A percentile compares a stretch with the other conserved stretches of the same genome.
Conservation (phyloP, 2,113 vertebrate species). For the Corythoichthys intestinalis region DNA sequence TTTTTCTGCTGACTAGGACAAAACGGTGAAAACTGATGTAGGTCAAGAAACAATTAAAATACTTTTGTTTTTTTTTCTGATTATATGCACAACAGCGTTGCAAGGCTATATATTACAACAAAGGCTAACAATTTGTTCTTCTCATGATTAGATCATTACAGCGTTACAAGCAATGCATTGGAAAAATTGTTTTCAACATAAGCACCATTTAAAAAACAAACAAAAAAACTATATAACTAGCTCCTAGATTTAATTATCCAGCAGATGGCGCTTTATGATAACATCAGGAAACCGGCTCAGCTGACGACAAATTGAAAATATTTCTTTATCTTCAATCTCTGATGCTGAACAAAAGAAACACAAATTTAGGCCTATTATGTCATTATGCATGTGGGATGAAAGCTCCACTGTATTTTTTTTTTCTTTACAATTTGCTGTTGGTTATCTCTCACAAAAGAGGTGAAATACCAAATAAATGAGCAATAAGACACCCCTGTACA, state of each 20-base stretch:
- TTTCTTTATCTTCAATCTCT: neutral
- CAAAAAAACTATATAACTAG: too few relatives aligned
- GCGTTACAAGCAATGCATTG: too few relatives aligned
- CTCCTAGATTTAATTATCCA: conserved; percentile 22
- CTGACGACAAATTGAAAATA: conserved; percentile 1
- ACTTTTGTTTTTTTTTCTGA: too few relatives aligned
- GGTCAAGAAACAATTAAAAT: too few relatives aligned
- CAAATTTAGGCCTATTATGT: neutral
- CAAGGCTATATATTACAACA: too few relatives aligned
- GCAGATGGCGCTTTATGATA: conserved; percentile 51
- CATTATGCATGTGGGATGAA: neutral
- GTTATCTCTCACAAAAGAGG: conserved; percentile 4
- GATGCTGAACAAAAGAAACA: neutral
- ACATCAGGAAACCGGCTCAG: neutral
- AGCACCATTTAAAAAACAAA: too few relatives aligned
- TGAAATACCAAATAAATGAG: conserved; percentile 5
- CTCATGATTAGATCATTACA: too few relatives aligned
- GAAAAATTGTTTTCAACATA: too few relatives aligned
- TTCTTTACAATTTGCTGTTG: neutral
- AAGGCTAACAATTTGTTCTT: too few relatives aligned
- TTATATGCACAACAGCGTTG: too few relatives aligned
- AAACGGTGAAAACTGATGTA: too few relatives aligned
- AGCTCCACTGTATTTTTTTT: conserved; percentile 13
- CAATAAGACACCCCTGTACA: conserved; percentile 10
- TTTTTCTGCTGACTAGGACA: too few relatives aligned